Evolutionary conservation across 2,113 vertebrate genomes (phyloP).

Genomic region (Chloropsis hardwickii): DNA sequence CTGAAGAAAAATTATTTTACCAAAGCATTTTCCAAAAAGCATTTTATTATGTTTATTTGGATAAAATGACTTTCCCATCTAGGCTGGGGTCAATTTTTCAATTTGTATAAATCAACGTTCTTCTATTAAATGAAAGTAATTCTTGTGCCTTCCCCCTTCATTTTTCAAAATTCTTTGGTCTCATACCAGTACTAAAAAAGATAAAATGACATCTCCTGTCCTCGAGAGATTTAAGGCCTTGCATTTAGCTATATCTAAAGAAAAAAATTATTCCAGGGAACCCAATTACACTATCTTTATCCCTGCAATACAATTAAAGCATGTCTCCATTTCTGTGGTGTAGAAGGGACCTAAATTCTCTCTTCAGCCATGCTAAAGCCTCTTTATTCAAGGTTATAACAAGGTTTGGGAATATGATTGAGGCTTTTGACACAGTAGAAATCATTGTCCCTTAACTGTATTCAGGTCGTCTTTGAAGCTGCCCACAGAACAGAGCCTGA

Average conservation of each 20-base stretch:
- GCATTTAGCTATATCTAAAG: background rate
- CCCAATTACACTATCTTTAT: constrained; percentile 34
- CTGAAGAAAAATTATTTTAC: background rate
- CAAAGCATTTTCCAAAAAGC: background rate
- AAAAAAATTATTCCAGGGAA: background rate
- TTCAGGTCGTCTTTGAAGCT: background rate
- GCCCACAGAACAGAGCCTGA: background rate
- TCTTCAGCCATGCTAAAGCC: constrained; percentile 39
- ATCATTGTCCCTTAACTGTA: background rate
- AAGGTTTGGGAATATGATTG: constrained; percentile 25
- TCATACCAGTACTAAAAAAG: background rate
- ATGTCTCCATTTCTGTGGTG: background rate
- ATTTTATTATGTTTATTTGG: background rate
- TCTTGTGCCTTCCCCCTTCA: background rate
- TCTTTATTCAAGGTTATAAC: constrained; percentile 52
- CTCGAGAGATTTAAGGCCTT: constrained; percentile 28
- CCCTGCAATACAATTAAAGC: constrained; percentile 38
- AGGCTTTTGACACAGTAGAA: constrained; percentile 11
- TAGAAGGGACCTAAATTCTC: constrained; percentile 41
- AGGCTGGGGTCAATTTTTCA: background rate
- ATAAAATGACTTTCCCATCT: background rate
- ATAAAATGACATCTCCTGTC: background rate
- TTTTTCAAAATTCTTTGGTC: constrained; percentile 4
- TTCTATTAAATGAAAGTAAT: background rate
- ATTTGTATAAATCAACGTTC: background rate